Evolutionary conservation across 2,113 vertebrate genomes (phyloP), one percentile per base, ranked within the genome.

Genomic region (Zosterops hypoxanthus): DNA sequence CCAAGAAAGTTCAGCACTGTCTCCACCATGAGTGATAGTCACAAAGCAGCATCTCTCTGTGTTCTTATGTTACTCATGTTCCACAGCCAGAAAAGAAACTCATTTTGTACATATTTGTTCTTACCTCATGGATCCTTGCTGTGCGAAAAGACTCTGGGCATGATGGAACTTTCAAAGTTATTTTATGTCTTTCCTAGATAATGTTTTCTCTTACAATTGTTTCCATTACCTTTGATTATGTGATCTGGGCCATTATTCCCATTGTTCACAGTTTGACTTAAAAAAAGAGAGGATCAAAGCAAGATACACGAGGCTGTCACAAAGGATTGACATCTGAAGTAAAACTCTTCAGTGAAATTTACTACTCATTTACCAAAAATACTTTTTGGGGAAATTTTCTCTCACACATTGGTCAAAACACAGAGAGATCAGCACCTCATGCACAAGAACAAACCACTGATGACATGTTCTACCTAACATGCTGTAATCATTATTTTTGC

Each of bases 1-100:
- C 82, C 90, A 96, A 73, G 52, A 93, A 70, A 60, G 82, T 88
- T 94, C 90, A 91, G 64, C 31, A 22, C 34, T 86, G 82, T 76
- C 76, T 77, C 49, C 86, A 49, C 57, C 61, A 49, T 42, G 25
- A 93, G 34, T 1, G 5, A 91, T 23, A 85, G 60, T 92, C 68
- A 92, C 60, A 78, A 59, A 83, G 34, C 17, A 39, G 14, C 2
- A 1, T 61, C 26, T 71, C 70, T 49, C 46, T 49, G 1, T 16
- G 4, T 81, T 86, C 65, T 65, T 70, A 50, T 19, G 39, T 20
- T 80, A 63, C 46, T 70, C 56, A 6, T n/a, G 26, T 47, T 85
- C 42, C 47, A 81, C 44, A 65, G 64, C 20, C 71, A 88, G 85
- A 71, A 90, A 71, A 82, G 7, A 77, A 90, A 71, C 12, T 3